Evolutionary conservation across 2,113 vertebrate species (phyloP).

Genomic region (Pteropus alecto): DNA sequence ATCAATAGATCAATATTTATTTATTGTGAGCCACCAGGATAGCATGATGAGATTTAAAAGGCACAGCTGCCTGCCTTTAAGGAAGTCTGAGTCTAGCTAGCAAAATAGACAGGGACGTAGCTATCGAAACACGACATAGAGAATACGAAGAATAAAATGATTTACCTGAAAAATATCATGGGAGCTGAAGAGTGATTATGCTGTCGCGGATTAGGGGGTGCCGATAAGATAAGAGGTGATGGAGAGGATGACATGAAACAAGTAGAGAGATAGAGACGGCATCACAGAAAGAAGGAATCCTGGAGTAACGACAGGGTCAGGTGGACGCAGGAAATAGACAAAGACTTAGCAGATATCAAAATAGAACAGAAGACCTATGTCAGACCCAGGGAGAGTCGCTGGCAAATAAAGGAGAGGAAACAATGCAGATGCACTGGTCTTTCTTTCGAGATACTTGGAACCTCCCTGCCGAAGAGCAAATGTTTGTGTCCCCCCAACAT

Average conservation of each 20-base stretch:
- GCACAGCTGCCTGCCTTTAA: not conserved
- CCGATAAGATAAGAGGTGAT: not conserved
- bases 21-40: not conserved
- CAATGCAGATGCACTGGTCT: rapidly evolving
- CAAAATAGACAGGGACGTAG: not conserved
- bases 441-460: not conserved
- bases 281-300: not conserved
- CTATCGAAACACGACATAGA: not conserved
- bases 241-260: not conserved
- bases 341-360: not conserved
- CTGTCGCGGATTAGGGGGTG: not conserved
- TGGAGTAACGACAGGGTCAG: not conserved
- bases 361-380: not conserved
- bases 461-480: not conserved
- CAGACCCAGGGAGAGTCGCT: not conserved
- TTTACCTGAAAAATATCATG: not conserved
- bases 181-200: not conserved
- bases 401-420: not conserved
- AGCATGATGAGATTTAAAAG: not conserved
- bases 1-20: not conserved
- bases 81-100: not conserved
- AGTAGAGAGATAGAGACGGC: not conserved
- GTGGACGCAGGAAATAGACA: not conserved
- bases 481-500: not conserved
- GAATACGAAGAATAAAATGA: too few species aligned